phyloP scores from a whole-genome alignment of 2,113 vertebrate genomes.

The Aix galericulata region DNA sequence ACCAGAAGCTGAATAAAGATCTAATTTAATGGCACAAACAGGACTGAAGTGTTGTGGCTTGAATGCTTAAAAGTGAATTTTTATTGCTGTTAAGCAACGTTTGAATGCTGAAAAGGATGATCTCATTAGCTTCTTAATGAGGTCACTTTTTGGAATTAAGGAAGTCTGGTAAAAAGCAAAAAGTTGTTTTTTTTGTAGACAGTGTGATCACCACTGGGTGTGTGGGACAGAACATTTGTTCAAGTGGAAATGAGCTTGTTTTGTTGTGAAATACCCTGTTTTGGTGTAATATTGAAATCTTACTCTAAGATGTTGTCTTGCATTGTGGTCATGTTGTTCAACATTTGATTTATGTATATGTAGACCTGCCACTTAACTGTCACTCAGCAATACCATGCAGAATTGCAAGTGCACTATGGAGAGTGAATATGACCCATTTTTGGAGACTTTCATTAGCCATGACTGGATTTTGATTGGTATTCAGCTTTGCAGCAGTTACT shows the following conservation, averaged over 20 bases:
- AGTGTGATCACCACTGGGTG: neutral
- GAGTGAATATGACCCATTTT: neutral
- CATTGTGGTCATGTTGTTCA: neutral
- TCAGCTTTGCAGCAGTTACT: neutral
- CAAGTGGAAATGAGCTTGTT: neutral
- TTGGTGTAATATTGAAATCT: neutral
- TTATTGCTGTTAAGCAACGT: neutral
- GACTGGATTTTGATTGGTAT: neutral
- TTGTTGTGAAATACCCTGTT: neutral
- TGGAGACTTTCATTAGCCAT: accelerated
- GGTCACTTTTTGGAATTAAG: neutral
- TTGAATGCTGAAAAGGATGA: neutral
- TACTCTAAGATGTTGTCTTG: neutral
- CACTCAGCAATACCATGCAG: accelerated
- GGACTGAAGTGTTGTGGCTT: neutral
- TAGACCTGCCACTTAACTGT: neutral
- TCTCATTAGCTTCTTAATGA: neutral
- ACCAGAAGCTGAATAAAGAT: neutral
- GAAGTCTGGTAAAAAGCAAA: neutral
- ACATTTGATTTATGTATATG: neutral
- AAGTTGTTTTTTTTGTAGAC: neutral
- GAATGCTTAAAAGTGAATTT: neutral
- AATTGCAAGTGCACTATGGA: neutral
- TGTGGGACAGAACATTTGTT: neutral
- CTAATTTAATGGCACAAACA: neutral